These are phyloP conservation scores for Greenwoodochromis staneri DNA, from an alignment of 2,113 vertebrate genomes.

Conservation along the genomic window DNA sequence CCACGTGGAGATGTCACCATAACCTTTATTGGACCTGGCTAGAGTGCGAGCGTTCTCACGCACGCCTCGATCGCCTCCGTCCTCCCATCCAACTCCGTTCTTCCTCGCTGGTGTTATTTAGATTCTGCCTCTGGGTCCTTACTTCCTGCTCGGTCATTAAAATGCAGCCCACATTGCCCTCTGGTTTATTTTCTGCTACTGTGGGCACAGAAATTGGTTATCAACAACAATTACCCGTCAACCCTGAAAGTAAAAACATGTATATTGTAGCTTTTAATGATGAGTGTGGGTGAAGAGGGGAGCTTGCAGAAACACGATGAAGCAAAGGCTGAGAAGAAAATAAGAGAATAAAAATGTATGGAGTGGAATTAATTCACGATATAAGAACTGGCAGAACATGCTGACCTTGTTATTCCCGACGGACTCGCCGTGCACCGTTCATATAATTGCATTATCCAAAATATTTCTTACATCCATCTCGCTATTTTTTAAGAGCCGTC, in stretches of 20 bases:
- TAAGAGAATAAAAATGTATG: background rate
- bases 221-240: background rate
- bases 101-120: background rate
- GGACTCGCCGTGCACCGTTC: background rate
- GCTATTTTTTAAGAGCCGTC: background rate
- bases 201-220: background rate
- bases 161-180: background rate
- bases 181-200: background rate
- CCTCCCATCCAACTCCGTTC: background rate
- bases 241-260: background rate
- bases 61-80: background rate
- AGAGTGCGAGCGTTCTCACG: background rate
- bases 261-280: background rate
- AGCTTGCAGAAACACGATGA: background rate
- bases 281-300: background rate
- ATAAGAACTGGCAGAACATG: background rate
- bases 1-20: background rate
- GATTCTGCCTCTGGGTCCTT: background rate
- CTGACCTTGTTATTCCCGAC: background rate
- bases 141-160: background rate
- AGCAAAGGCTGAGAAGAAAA: background rate
- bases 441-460: background rate
- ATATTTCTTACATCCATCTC: background rate
- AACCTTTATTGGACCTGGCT: constrained; percentile 3
- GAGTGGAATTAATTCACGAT: background rate